phyloP scores from a whole-genome alignment of 1,140 invertebrate species.

The Oppia nitens region DNA sequence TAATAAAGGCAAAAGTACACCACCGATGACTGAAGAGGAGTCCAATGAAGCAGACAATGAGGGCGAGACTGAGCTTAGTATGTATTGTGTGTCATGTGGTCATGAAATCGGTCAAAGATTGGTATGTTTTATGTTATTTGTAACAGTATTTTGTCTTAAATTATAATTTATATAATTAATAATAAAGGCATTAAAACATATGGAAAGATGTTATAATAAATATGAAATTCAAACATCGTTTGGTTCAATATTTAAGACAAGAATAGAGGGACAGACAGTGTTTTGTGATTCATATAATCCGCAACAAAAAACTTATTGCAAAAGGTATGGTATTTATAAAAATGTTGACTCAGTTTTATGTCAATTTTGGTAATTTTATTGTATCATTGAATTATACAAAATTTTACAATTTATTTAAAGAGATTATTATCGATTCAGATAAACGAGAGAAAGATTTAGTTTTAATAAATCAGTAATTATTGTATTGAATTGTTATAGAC shows the following conservation, averaged over 20 bases:
- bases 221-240: slow-evolving; percentile 82
- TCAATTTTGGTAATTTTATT: too few species aligned
- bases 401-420: too few species aligned
- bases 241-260: slow-evolving; percentile 79
- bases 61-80: slow-evolving; percentile 51
- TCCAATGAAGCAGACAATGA: slow-evolving; percentile 40
- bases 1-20: slow-evolving; percentile 4
- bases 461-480: too few species aligned
- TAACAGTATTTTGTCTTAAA: neutral
- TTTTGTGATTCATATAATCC: slow-evolving; percentile 95
- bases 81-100: slow-evolving; percentile 92
- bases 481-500: slow-evolving; percentile 88
- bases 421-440: too few species aligned
- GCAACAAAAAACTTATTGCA: slow-evolving; percentile 58
- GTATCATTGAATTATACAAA: too few species aligned
- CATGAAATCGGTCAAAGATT: slow-evolving; percentile 67
- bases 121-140: slow-evolving; percentile 44
- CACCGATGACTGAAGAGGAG: slow-evolving; percentile 12
- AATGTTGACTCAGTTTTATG: neutral
- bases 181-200: slow-evolving; percentile 11
- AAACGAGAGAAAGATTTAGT: too few species aligned
- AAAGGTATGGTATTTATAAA: neutral
- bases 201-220: slow-evolving; percentile 84
- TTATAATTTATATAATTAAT: neutral
- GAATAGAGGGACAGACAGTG: slow-evolving; percentile 85